These are phyloP conservation scores for Chunga burmeisteri DNA, from an alignment of 2,113 vertebrate genomes.

Conservation along the genomic window DNA sequence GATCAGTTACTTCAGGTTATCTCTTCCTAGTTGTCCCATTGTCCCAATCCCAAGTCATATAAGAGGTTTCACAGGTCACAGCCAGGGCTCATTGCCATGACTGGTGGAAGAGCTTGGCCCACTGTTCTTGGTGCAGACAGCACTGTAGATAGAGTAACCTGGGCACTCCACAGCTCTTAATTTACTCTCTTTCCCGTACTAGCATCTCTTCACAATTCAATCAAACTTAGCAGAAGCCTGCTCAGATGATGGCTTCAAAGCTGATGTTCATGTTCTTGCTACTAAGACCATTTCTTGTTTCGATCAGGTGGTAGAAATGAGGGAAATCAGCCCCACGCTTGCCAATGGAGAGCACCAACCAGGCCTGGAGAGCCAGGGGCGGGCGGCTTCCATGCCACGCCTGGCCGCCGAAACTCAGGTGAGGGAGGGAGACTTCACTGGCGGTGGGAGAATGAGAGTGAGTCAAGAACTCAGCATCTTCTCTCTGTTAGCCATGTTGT, in stretches of 20 bases:
- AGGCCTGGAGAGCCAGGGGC: conserved; percentile 87
- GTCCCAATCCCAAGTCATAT: not conserved
- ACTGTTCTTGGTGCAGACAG: not conserved
- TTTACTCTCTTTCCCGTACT: not conserved
- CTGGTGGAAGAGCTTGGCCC: not conserved
- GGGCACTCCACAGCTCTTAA: not conserved
- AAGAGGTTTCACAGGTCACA: not conserved
- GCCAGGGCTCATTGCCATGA: not conserved
- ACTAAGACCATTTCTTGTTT: not conserved
- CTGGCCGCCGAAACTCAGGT: conserved; percentile 89
- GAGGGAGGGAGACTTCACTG: not conserved
- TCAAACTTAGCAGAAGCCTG: not conserved
- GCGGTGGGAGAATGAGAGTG: not conserved
- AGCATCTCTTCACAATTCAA: not conserved
- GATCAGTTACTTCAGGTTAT: not conserved
- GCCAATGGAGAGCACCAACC: conserved; percentile 76
- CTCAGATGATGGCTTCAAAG: not conserved
- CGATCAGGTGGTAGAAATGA: conserved; percentile 86
- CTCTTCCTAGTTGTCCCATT: not conserved
- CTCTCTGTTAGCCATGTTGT: not conserved
- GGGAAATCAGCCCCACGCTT: conserved; percentile 80
- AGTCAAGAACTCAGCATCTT: not conserved
- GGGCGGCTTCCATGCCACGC: conserved; percentile 92
- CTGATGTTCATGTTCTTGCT: not conserved
- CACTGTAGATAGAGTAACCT: not conserved